A percentile compares a stretch with the other conserved stretches of the same genome.
Evolutionary conservation across 1,140 invertebrate genomes (phyloP).

Genomic region (Pygmarrhopalites habei): DNA sequence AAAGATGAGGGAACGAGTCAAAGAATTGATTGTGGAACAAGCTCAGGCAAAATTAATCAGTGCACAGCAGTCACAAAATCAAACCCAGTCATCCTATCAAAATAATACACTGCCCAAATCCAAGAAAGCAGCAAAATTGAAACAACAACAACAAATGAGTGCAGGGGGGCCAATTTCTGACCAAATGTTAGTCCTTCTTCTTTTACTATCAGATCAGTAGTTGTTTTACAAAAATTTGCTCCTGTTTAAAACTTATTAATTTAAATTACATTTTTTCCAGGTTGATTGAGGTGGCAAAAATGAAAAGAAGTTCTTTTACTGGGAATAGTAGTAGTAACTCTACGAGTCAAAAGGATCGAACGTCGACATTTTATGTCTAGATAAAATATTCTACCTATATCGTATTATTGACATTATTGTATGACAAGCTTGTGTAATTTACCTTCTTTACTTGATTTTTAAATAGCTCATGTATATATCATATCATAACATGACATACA

Average conservation of each 20-base stretch:
- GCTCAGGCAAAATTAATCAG: background rate
- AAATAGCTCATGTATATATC: too few species aligned
- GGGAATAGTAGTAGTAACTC: background rate
- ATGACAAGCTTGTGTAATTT: too few species aligned
- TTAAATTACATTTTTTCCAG: slow-evolving; percentile 26
- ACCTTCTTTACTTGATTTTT: too few species aligned
- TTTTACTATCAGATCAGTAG: too few species aligned
- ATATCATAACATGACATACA: too few species aligned
- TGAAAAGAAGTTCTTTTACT: slow-evolving; percentile 16
- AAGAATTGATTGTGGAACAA: slow-evolving; percentile 10
- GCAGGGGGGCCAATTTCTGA: background rate
- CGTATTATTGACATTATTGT: too few species aligned
- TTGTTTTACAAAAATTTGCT: too few species aligned
- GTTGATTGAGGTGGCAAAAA: slow-evolving; percentile 35
- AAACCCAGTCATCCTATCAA: slow-evolving; percentile 7
- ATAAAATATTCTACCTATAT: too few species aligned
- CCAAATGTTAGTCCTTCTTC: too few species aligned
- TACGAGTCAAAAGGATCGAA: slow-evolving; percentile 10
- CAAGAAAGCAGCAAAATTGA: slow-evolving; percentile 9
- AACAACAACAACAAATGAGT: slow-evolving; percentile 2
- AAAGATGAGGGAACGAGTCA: background rate
- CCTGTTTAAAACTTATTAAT: too few species aligned
- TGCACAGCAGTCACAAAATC: background rate
- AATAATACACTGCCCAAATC: slow-evolving; percentile 28
- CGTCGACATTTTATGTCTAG: slow-evolving; percentile 31